Evolutionary conservation across 2,113 vertebrate species (phyloP).

Genomic region (Anarhynchus alexandrinus): DNA sequence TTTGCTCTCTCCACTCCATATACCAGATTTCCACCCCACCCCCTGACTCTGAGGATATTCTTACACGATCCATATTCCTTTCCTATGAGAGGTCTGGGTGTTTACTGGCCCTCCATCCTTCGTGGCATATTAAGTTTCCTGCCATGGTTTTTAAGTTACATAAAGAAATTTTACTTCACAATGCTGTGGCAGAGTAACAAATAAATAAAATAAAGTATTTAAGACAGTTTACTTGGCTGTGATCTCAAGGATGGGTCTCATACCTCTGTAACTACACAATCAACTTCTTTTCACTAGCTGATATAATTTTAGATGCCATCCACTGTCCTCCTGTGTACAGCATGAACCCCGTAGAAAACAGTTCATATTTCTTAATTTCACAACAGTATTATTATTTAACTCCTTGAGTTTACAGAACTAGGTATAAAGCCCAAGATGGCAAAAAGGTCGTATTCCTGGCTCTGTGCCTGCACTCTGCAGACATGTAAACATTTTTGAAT

Average conservation of each 20-base stretch:
- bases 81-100: background rate
- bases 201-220: background rate
- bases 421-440: slow-evolving; percentile 8
- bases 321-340: background rate
- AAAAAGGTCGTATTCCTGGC: slow-evolving; percentile 36
- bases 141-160: background rate
- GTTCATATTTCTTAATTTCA: background rate
- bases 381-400: background rate
- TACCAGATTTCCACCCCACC: background rate
- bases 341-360: background rate
- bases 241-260: background rate
- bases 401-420: background rate
- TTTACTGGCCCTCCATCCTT: background rate
- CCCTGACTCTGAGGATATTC: background rate
- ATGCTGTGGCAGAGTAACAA: background rate
- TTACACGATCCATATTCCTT: background rate
- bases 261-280: background rate
- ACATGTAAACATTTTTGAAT: slow-evolving; percentile 39
- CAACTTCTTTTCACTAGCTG: background rate
- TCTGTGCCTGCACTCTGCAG: background rate
- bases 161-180: background rate
- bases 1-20: background rate
- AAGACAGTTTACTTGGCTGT: background rate
- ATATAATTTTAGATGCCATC: background rate
- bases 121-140: background rate